Conservation (phyloP, 2,113 vertebrate species). For the Emberiza fucata region DNA sequence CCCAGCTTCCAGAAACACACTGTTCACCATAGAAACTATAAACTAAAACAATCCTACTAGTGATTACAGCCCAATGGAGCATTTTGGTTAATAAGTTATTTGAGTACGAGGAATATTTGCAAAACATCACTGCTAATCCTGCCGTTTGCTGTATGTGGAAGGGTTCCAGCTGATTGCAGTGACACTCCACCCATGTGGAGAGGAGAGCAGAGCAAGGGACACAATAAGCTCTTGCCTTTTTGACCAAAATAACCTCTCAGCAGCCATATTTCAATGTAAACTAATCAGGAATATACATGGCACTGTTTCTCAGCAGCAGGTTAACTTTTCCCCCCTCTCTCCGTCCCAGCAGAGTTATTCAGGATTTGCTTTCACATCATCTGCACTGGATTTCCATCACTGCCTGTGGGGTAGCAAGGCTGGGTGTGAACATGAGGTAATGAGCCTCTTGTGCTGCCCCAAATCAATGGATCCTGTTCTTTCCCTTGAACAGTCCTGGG, state of each 20-base stretch:
- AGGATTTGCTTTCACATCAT: neutral
- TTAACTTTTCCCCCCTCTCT: neutral
- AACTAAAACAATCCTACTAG: constrained; percentile 5
- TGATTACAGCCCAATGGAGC: neutral
- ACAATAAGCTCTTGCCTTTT: neutral
- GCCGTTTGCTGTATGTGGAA: neutral
- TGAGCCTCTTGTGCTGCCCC: neutral
- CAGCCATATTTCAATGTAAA: neutral
- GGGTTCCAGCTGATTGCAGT: neutral
- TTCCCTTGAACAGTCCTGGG: neutral
- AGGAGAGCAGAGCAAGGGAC: neutral
- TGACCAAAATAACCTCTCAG: neutral
- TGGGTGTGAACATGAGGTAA: neutral
- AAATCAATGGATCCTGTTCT: neutral
- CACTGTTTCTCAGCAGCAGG: neutral
- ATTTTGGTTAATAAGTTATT: constrained; percentile 24
- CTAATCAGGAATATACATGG: neutral
- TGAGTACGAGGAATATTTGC: constrained; percentile 31
- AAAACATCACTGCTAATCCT: constrained; percentile 11
- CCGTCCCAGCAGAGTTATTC: neutral
- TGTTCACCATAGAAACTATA: constrained; percentile 32
- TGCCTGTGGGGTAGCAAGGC: neutral
- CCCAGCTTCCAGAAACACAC: neutral
- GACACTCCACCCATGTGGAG: neutral
- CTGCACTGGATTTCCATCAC: neutral